Percentiles rank a stretch among this genome's conserved stretches.
These are phyloP conservation scores for Montipora cactus DNA, from an alignment of 64 coral and sea anemone genomes.

Conservation along the genomic window DNA sequence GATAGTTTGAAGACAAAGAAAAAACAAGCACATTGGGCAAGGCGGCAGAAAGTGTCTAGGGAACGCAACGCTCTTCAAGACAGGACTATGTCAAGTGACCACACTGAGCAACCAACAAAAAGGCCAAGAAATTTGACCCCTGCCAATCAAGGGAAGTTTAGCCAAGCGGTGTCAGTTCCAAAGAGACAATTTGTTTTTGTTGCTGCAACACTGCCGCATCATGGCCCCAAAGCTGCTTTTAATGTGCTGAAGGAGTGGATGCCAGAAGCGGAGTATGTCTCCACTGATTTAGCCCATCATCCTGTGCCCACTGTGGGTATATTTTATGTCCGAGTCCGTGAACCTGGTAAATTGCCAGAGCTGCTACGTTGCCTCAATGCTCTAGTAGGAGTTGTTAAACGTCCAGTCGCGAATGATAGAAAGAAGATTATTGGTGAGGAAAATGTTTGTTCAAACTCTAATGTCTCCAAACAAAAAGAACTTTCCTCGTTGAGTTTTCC, in stretches of 20 bases:
- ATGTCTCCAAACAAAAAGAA: not conserved
- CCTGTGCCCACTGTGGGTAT: slow-evolving; percentile 68
- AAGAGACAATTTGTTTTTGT: slow-evolving; percentile 94
- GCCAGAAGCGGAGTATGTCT: slow-evolving; percentile 54
- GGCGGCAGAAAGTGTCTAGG: not conserved
- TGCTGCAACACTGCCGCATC: slow-evolving; percentile 90
- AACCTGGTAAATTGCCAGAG: slow-evolving; percentile 68
- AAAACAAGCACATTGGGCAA: not conserved
- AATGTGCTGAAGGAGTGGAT: slow-evolving; percentile 78
- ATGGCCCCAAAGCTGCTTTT: slow-evolving; percentile 73
- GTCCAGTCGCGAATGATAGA: not conserved
- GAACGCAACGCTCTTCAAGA: not conserved
- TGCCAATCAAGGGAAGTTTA: not conserved
- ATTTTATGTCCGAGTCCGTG: slow-evolving; percentile 66
- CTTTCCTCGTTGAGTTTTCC: not conserved
- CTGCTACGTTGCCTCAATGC: slow-evolving; percentile 73
- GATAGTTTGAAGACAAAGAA: slow-evolving; percentile 36
- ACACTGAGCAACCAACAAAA: not conserved
- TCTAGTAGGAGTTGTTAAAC: slow-evolving; percentile 36
- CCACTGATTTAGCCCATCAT: slow-evolving; percentile 78
- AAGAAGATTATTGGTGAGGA: not conserved
- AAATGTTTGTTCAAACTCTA: not conserved
- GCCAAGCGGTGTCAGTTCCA: not conserved
- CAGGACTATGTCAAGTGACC: not conserved
- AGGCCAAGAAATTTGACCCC: not conserved